A percentile compares a stretch with the other conserved stretches of the same genome.
Evolutionary conservation across 1,140 invertebrate genomes (phyloP).

Genomic region (Drosophila virilis): DNA sequence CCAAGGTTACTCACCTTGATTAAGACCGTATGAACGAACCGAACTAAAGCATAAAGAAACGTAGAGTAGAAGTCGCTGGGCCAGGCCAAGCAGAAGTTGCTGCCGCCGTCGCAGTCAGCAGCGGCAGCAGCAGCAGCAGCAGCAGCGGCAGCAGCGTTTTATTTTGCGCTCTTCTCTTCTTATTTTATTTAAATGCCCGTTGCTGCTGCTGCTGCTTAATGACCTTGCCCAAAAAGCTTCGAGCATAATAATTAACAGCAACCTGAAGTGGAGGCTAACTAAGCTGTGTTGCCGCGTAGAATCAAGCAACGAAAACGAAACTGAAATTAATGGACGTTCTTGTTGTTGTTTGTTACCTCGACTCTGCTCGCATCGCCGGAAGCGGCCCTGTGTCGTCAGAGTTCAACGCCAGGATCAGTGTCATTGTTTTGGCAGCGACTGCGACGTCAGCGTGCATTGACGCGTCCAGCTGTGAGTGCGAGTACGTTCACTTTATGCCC

Average conservation of each 20-base stretch:
- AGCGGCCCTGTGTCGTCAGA: constrained; percentile 49
- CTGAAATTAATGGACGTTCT: constrained; percentile 30
- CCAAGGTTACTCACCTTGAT: constrained; percentile 84
- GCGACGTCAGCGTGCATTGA: constrained; percentile 51
- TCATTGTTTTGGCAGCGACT: constrained; percentile 49
- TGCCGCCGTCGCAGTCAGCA: constrained; percentile 18
- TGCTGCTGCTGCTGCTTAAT: constrained; percentile 48
- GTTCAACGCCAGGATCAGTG: constrained; percentile 69
- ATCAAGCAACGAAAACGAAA: constrained; percentile 73
- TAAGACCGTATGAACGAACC: constrained; percentile 78
- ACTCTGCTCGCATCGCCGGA: constrained; percentile 25
- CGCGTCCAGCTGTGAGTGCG: constrained; percentile 24
- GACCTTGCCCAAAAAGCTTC: constrained; percentile 79
- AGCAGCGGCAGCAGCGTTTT: constrained; percentile 36
- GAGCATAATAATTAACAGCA: constrained; percentile 80
- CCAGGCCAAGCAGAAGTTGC: constrained; percentile 44
- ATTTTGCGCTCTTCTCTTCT: constrained; percentile 22
- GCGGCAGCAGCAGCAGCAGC: constrained; percentile 19
- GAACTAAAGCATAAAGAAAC: constrained; percentile 63
- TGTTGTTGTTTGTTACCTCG: constrained; percentile 9
- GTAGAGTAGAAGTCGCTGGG: constrained; percentile 49
- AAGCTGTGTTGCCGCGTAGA: constrained; percentile 65
- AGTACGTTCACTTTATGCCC: constrained; percentile 56
- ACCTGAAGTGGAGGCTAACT: constrained; percentile 54
- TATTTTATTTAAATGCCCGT: not conserved